These are phyloP conservation scores for Paramormyrops kingsleyae DNA, from an alignment of 2,113 vertebrate genomes.

Conservation along the genomic window DNA sequence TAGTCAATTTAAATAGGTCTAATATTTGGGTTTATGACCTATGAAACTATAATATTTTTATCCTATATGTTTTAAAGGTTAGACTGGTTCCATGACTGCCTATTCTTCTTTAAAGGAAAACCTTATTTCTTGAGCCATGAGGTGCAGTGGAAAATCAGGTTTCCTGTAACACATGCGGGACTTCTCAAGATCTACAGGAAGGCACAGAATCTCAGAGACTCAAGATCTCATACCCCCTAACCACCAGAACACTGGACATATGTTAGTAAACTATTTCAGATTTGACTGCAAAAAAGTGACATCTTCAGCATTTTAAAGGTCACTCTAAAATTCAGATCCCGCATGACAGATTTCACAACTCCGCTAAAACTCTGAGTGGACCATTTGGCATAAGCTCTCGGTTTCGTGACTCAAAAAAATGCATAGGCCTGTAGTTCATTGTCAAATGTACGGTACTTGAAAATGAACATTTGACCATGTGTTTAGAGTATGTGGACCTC, in stretches of 20 bases:
- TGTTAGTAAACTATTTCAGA: background rate
- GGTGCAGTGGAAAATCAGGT: slow-evolving; percentile 38
- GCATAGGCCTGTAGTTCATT: background rate
- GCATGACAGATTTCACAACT: background rate
- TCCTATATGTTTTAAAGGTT: background rate
- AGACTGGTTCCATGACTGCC: background rate
- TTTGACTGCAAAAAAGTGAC: background rate
- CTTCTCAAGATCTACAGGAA: slow-evolving; percentile 32
- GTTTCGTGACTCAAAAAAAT: background rate
- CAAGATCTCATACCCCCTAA: background rate
- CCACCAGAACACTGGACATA: background rate
- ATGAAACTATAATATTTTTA: background rate
- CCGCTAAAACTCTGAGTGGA: background rate
- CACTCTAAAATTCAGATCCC: background rate
- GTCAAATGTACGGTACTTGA: background rate
- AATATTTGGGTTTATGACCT: background rate
- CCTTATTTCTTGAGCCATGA: slow-evolving; percentile 29
- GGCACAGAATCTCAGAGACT: slow-evolving; percentile 31
- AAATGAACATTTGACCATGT: background rate
- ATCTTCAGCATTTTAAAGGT: background rate
- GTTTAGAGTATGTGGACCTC: background rate
- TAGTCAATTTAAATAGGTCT: background rate
- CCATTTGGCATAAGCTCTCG: background rate
- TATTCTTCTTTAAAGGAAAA: slow-evolving; percentile 28
- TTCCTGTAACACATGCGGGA: slow-evolving; percentile 45